phyloP scores from a whole-genome alignment of 2,797 vertebrate genomes.

The Echiichthys vipera region DNA sequence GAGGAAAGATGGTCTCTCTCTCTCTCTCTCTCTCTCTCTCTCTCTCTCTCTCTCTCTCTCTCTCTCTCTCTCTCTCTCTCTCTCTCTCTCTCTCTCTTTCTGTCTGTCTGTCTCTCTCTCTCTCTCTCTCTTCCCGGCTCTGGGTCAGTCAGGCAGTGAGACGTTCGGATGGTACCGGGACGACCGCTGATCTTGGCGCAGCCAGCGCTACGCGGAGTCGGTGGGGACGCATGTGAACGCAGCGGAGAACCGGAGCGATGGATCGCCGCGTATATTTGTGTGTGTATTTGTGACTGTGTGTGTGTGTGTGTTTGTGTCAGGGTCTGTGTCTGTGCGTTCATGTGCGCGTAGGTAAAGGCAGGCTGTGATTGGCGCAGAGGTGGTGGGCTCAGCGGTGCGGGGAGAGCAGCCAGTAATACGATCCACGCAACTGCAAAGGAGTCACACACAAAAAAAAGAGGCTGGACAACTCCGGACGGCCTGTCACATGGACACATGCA shows the following conservation, averaged over 20 bases:
- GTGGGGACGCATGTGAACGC: slow-evolving; percentile 56
- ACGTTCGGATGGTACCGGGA: slow-evolving; percentile 68
- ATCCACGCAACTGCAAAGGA: slow-evolving; percentile 75
- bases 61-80: slow-evolving; percentile 20
- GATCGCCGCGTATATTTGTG: slow-evolving; percentile 27
- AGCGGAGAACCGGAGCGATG: slow-evolving; percentile 49
- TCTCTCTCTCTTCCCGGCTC: slow-evolving; percentile 52
- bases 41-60: slow-evolving; percentile 8
- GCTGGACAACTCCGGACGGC: slow-evolving; percentile 63
- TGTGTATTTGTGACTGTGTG: slow-evolving; percentile 20
- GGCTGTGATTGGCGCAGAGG: slow-evolving; percentile 78
- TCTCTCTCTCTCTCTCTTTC: slow-evolving; percentile 26
- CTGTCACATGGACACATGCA: slow-evolving; percentile 76
- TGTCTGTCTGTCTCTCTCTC: slow-evolving; percentile 18
- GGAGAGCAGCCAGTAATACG: slow-evolving; percentile 79
- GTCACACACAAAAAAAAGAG: slow-evolving; percentile 62
- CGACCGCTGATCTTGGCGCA: slow-evolving; percentile 80
- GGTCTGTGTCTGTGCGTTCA: slow-evolving; percentile 25
- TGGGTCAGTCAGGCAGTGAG: slow-evolving; percentile 71
- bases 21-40: slow-evolving; percentile 32
- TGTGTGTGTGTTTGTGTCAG: slow-evolving; percentile 23
- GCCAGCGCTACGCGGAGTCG: slow-evolving; percentile 65
- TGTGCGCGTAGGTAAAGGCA: slow-evolving; percentile 49
- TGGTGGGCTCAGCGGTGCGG: slow-evolving; percentile 75
- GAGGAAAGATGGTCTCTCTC: slow-evolving; percentile 62